Evolutionary conservation across 2,888 invertebrate species (phyloP).

Genomic region (Rhamnusium bicolor): DNA sequence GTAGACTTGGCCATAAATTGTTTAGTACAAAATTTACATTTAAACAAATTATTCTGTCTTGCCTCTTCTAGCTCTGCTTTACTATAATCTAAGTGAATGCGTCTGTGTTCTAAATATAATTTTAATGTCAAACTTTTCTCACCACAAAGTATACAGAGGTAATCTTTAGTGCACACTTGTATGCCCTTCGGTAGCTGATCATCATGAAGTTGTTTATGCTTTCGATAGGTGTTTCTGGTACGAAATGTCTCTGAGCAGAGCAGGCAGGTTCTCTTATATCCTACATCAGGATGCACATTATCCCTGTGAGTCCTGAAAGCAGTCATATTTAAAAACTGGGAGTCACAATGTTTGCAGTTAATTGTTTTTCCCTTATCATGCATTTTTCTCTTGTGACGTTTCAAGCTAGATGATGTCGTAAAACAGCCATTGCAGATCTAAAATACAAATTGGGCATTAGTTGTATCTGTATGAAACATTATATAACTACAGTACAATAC

Average conservation of each 20-base stretch:
- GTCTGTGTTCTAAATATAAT: constrained; percentile 9
- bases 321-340: not conserved
- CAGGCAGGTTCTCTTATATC: constrained; percentile 8
- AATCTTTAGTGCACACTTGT: not conserved
- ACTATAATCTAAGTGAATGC: constrained; percentile 9
- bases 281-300: not conserved
- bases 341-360: not conserved
- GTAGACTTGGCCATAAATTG: not conserved
- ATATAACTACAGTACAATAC: not conserved
- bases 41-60: not conserved
- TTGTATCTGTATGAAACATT: not conserved
- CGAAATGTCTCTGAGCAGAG: not conserved
- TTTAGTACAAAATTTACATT: constrained; percentile 17
- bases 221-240: not conserved
- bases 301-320: not conserved
- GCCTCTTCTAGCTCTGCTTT: constrained; percentile 3
- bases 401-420: constrained; percentile 26
- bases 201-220: not conserved
- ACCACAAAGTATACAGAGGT: constrained; percentile 8
- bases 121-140: not conserved
- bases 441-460: not conserved
- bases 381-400: constrained; percentile 10
- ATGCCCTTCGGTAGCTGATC: not conserved
- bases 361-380: constrained; percentile 2
- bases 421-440: constrained; percentile 12